Conservation (phyloP, 1,140 invertebrate genomes). For the Caerostris darwini region DNA sequence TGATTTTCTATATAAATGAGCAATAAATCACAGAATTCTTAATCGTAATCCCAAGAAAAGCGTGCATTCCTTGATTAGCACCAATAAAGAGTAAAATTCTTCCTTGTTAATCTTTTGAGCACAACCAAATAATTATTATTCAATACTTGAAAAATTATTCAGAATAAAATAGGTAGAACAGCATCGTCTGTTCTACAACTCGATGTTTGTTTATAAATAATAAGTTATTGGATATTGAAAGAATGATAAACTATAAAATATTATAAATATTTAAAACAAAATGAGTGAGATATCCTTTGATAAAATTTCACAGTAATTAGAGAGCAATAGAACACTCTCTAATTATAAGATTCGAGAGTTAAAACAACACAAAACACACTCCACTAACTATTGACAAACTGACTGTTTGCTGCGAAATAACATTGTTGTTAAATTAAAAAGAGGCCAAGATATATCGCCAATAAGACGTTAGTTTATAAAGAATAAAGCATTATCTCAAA, state of each 20-base stretch:
- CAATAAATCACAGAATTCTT: not conserved
- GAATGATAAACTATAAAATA: not conserved
- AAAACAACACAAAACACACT: not conserved
- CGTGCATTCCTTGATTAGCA: not conserved
- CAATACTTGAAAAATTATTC: not conserved
- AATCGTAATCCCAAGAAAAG: constrained; percentile 4
- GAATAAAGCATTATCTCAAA: not conserved
- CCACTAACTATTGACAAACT: constrained; percentile 30
- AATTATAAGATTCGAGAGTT: too few relatives aligned
- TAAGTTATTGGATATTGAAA: not conserved
- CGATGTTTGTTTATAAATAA: not conserved
- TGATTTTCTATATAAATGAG: not conserved
- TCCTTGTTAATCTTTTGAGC: not conserved
- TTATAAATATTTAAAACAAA: not conserved
- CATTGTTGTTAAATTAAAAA: constrained; percentile 41
- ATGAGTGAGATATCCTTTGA: not conserved
- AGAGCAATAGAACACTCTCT: not conserved
- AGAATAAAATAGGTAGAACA: not conserved
- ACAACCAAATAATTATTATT: not conserved
- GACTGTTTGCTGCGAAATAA: constrained; percentile 37
- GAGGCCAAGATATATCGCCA: constrained; percentile 12
- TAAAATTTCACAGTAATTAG: not conserved
- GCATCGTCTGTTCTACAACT: constrained; percentile 35
- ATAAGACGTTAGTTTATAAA: not conserved
- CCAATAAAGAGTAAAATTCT: not conserved